Conservation (phyloP, 2,113 vertebrate genomes). For the Monopterus albus region DNA sequence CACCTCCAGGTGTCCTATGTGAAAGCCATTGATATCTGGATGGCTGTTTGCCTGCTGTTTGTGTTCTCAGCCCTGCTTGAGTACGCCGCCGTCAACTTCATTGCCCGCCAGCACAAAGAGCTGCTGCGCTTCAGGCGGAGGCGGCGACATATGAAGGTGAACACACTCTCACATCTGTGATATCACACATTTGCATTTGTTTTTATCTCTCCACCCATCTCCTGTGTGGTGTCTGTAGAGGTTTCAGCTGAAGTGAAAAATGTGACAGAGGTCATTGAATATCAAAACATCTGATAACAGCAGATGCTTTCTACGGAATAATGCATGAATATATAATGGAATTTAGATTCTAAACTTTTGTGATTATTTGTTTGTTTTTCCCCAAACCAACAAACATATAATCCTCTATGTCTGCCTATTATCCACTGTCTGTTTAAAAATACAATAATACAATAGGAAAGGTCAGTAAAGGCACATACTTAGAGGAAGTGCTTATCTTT, state of each 20-base stretch:
- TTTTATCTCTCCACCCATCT: no score
- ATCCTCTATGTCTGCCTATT: no score
- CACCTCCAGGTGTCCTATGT: constrained; percentile 94
- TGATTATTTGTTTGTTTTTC: no score
- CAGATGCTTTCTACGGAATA: no score
- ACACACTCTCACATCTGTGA: not conserved
- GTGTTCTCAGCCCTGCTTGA: constrained; percentile 98
- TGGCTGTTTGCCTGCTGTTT: constrained; percentile 97
- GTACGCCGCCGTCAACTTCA: constrained; percentile 97
- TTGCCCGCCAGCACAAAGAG: constrained; percentile 99
- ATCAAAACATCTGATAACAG: not conserved
- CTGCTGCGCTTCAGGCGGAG: constrained; percentile 96
- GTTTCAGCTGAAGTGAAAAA: not conserved
- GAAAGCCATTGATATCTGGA: constrained; percentile 99
- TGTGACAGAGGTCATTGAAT: no score
- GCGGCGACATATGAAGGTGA: constrained; percentile 96
- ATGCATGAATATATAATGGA: no score
- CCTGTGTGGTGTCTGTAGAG: no score
- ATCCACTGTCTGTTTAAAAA: no score
- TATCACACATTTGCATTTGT: not conserved
- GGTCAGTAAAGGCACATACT: not conserved
- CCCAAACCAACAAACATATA: no score
- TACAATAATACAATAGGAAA: not conserved
- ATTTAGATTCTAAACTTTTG: no score
- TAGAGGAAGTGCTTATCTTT: no score